A percentile compares a stretch with the other conserved stretches of the same genome.
phyloP scores from a whole-genome alignment of 2,113 vertebrate species.

The Chunga burmeisteri region DNA sequence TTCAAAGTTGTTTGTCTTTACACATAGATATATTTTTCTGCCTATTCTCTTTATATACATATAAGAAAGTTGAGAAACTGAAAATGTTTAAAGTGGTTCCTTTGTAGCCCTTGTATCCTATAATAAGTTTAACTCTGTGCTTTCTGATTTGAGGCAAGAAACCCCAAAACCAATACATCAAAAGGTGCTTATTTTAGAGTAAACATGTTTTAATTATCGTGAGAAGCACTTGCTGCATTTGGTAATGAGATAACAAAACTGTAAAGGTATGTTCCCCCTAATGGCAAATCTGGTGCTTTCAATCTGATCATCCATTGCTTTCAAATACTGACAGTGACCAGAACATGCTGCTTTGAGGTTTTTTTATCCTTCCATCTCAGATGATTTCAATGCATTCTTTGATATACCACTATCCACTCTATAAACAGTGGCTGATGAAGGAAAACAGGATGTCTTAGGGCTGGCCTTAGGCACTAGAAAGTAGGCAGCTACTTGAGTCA shows the following conservation, averaged over 20 bases:
- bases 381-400: background rate
- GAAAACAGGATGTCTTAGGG: background rate
- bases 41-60: background rate
- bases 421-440: background rate
- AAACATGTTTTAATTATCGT: background rate
- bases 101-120: background rate
- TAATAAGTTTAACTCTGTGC: background rate
- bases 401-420: background rate
- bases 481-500: background rate
- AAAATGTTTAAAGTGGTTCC: background rate
- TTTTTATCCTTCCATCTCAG: background rate
- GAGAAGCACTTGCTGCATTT: background rate
- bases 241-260: background rate
- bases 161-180: background rate
- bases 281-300: background rate
- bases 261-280: background rate
- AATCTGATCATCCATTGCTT: background rate
- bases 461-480: background rate
- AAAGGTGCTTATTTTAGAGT: background rate
- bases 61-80: background rate
- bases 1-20: background rate
- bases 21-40: background rate
- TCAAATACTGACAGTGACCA: background rate
- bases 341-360: background rate
- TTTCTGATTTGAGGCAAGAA: background rate